Evolutionary conservation across 2,113 vertebrate species (phyloP).

Genomic region (Anolis carolinensis): DNA sequence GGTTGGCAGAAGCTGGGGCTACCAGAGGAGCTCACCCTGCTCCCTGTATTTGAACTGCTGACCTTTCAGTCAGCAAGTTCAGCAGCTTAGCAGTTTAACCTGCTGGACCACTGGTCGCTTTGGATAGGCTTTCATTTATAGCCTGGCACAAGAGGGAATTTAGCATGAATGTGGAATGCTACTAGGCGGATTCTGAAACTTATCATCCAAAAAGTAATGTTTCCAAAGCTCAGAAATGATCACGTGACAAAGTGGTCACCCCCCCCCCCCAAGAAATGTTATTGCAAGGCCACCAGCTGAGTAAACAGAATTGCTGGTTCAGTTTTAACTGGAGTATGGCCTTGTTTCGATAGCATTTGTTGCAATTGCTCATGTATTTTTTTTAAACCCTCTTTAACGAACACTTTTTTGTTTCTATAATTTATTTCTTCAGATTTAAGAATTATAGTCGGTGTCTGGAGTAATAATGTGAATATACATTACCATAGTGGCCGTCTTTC

Average conservation of each 20-base stretch:
- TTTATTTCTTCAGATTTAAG: background rate
- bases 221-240: background rate
- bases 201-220: no score
- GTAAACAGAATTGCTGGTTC: background rate
- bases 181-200: no score
- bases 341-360: background rate
- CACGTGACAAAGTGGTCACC: background rate
- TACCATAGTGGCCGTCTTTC: conserved; percentile 92
- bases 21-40: no score
- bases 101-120: no score
- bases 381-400: background rate
- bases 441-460: background rate
- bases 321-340: background rate
- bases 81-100: no score
- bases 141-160: no score
- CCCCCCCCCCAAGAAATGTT: background rate
- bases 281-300: background rate
- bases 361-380: background rate
- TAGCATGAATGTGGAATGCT: background rate
- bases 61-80: no score
- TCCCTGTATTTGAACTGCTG: no score
- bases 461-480: conserved; percentile 42
- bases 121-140: background rate
- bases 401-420: background rate
- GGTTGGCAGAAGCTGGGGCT: no score